phyloP scores from a whole-genome alignment of 2,797 vertebrate genomes.

The Chlorospingus flavigularis region DNA sequence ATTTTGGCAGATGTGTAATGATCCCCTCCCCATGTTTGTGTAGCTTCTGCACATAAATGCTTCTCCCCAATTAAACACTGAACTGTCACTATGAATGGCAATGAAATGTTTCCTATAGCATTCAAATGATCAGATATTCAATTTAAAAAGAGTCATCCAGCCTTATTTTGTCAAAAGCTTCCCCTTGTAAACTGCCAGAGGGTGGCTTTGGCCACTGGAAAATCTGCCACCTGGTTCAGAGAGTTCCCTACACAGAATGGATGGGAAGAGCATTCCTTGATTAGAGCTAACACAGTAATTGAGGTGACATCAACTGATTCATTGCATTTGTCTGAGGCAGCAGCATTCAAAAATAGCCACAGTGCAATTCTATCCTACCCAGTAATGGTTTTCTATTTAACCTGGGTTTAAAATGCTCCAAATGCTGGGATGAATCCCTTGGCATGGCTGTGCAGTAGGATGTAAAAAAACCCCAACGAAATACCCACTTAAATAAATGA shows the following conservation, averaged over 20 bases:
- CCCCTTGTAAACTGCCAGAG: background rate
- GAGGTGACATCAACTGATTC: conserved; percentile 22
- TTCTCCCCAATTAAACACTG: background rate
- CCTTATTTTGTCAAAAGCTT: background rate
- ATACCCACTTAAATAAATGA: background rate
- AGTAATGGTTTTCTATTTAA: background rate
- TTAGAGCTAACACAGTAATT: conserved; percentile 20
- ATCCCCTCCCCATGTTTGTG: background rate
- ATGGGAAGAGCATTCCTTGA: background rate
- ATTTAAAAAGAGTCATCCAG: background rate
- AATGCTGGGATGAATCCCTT: background rate
- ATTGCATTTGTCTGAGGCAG: conserved; percentile 10
- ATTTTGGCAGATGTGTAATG: background rate
- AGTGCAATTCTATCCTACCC: background rate
- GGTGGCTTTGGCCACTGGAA: background rate
- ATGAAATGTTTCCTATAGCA: background rate
- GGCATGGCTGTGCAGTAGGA: background rate
- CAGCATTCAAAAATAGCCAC: conserved; percentile 35
- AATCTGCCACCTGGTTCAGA: background rate
- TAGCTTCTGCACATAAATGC: background rate
- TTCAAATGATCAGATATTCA: background rate
- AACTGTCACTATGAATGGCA: background rate
- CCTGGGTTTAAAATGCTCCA: background rate
- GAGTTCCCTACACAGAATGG: background rate
- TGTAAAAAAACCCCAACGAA: background rate